Base-by-base conservation (phyloP, 1,140 invertebrate genomes). In the Drosophila persimilis region DNA sequence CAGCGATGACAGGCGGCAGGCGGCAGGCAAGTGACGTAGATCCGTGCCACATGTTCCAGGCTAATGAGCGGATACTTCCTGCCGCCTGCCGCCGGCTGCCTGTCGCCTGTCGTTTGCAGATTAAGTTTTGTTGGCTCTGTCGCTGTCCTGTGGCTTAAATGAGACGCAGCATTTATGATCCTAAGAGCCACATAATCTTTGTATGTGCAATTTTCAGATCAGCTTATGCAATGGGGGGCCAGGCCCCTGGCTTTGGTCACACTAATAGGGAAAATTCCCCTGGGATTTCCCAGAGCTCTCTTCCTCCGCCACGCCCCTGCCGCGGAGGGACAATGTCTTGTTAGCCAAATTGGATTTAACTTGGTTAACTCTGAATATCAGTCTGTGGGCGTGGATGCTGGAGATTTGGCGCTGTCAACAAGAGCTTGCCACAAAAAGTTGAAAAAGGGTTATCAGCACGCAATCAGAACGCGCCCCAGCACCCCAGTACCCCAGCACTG, bases 261-360 rank as follows among this genome's bases (percentile, higher is more conserved):
- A 53, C 31, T 55, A 50, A 69, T 69, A 44, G 11, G 54, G 57
- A 31, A 73, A 61, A 62, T 72, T 73, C 51, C 51, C 70, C 20
- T 9, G 70, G 39, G 51, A 73, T 55, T 63, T 73, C 5, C 35
- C 1, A 35, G 31, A 35, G 31, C 35, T 39, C 11, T 8, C 11
- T 4, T 39, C 11, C 8, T 31, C 17, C 13, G 24, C n/a, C 44
- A 2, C 56, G 20, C 6, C 45, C 6, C 29, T n/a, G 9, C 43
- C 73, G 70, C 50, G 69, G 70, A 71, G 71, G 76, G 80, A 75
- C 80, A 83, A 72, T 76, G 59, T 79, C 75, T 79, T 79, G 64
- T 83, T 76, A 76, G 80, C 64, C 50, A 84, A 84, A 85, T 85
- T 85, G 80, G 80, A 84, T 84, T 84, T 58, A 56, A 74, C 61